A percentile compares a stretch with the other conserved stretches of the same genome.
Evolutionary conservation across 2,888 invertebrate genomes (phyloP).

Genomic region (Campoplex capitator): DNA sequence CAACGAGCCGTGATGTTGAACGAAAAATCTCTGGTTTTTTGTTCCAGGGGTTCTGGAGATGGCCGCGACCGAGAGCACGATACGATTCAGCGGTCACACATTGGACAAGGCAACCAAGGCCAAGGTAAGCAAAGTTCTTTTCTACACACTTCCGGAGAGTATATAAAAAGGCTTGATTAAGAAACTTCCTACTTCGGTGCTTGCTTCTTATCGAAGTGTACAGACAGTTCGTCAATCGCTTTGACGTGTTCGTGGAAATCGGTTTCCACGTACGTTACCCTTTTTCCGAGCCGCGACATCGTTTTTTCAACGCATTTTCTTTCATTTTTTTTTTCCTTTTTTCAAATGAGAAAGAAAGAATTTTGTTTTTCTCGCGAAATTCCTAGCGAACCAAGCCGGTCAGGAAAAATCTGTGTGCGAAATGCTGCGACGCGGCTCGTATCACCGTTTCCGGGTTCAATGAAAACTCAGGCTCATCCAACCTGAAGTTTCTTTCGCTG

Average conservation of each 20-base stretch:
- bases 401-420: neutral
- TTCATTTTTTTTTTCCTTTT: no score
- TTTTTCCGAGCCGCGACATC: neutral
- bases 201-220: neutral
- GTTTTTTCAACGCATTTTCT: neutral
- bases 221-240: no score
- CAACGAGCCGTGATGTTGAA: slow-evolving; percentile 50
- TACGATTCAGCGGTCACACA: slow-evolving; percentile 98
- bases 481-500: neutral
- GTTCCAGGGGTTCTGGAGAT: slow-evolving; percentile 92
- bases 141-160: neutral
- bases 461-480: neutral
- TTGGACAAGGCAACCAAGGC: slow-evolving; percentile 99
- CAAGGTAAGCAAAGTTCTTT: slow-evolving; percentile 86
- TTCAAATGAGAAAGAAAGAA: no score
- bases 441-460: neutral
- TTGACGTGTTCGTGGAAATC: neutral
- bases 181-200: neutral
- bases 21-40: slow-evolving; percentile 65
- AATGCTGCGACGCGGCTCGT: neutral
- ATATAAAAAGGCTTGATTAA: neutral
- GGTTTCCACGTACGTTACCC: neutral
- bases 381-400: no score
- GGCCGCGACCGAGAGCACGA: slow-evolving; percentile 92
- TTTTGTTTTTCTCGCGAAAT: no score